phyloP scores from a whole-genome alignment of 2,888 invertebrate genomes.

The Torymus texanus region DNA sequence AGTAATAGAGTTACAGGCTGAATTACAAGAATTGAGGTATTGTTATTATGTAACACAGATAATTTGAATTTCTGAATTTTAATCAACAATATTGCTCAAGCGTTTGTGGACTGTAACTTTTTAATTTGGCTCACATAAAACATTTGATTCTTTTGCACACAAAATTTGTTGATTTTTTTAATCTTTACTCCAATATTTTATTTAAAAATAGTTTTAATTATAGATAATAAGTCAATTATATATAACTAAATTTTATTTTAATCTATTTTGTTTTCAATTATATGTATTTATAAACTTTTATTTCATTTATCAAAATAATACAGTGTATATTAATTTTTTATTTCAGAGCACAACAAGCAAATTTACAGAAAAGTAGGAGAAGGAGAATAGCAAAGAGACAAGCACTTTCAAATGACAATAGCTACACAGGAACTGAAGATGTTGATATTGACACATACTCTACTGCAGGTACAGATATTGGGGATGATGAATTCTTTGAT shows the following conservation, averaged over 20 bases:
- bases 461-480: constrained; percentile 69
- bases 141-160: too few species aligned
- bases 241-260: too few species aligned
- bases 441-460: constrained; percentile 70
- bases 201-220: too few species aligned
- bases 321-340: background rate
- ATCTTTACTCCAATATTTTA: too few species aligned
- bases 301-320: background rate
- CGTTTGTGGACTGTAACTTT: background rate
- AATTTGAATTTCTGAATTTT: constrained; percentile 5
- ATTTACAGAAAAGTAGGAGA: constrained; percentile 64
- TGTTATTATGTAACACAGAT: constrained; percentile 8
- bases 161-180: too few species aligned
- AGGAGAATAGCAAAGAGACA: constrained; percentile 60
- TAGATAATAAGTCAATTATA: too few species aligned
- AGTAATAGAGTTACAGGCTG: constrained; percentile 66
- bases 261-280: too few species aligned
- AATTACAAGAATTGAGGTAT: constrained; percentile 68
- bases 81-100: background rate
- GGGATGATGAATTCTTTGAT: constrained; percentile 72
- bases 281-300: too few species aligned
- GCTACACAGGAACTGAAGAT: constrained; percentile 65
- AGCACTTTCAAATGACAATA: constrained; percentile 63
- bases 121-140: too few species aligned
- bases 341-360: constrained; percentile 64